A percentile compares a stretch with the other conserved stretches of the same genome.
These are phyloP conservation scores for Erebia epiphron DNA, from an alignment of 2,888 invertebrate species.

Conservation along the genomic window DNA sequence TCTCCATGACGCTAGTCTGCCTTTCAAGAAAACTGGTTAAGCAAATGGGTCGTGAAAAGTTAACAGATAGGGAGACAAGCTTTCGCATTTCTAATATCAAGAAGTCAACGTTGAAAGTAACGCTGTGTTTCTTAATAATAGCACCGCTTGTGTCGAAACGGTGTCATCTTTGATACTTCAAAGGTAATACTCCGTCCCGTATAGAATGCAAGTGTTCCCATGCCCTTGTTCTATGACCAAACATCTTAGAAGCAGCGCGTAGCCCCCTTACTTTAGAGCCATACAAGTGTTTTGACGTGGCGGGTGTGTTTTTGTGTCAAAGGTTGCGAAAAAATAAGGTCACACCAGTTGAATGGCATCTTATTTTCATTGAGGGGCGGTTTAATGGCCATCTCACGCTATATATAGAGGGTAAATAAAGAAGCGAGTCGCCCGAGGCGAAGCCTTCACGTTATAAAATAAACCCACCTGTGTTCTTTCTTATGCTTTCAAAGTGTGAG, in stretches of 20 bases:
- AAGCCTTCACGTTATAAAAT: slow-evolving; percentile 31
- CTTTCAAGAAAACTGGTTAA: too few species aligned
- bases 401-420: slow-evolving; percentile 39
- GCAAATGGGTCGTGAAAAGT: too few species aligned
- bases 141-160: not conserved
- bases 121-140: not conserved
- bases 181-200: not conserved
- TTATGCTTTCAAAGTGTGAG: slow-evolving; percentile 21
- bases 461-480: slow-evolving; percentile 30
- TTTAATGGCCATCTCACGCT: slow-evolving; percentile 39
- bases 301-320: slow-evolving; percentile 36
- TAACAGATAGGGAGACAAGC: too few species aligned
- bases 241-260: not conserved
- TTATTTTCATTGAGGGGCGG: slow-evolving; percentile 38
- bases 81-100: too few species aligned
- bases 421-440: slow-evolving; percentile 32
- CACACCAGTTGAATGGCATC: slow-evolving; percentile 41
- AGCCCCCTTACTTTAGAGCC: slow-evolving; percentile 3
- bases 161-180: not conserved
- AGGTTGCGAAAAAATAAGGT: slow-evolving; percentile 38
- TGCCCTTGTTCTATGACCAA: slow-evolving; percentile 16
- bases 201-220: not conserved
- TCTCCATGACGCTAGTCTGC: too few species aligned
- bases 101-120: not conserved
- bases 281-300: slow-evolving; percentile 34